phyloP scores from a whole-genome alignment of 2,113 vertebrate genomes.

The Grantiella picta region DNA sequence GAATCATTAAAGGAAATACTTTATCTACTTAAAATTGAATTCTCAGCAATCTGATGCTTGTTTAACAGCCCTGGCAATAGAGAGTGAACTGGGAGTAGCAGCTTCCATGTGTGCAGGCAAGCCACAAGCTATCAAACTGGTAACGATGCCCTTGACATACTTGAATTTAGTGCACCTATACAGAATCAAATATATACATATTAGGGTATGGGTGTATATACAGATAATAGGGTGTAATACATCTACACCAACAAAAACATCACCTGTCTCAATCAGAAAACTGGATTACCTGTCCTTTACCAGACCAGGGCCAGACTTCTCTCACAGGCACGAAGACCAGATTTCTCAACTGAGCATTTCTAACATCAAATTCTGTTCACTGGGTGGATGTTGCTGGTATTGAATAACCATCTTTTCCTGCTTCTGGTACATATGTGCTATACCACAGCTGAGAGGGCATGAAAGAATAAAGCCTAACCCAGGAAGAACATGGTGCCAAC shows the following conservation, averaged over 20 bases:
- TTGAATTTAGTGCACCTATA: not conserved
- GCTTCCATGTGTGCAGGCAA: not conserved
- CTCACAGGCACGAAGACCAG: not conserved
- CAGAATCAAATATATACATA: not conserved
- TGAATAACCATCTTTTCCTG: not conserved
- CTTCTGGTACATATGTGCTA: rapidly evolving
- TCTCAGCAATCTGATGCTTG: not conserved
- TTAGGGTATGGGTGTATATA: not conserved
- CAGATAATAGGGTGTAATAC: not conserved
- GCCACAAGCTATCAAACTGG: not conserved
- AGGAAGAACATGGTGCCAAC: not conserved
- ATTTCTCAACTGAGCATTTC: not conserved
- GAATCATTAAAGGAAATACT: not conserved
- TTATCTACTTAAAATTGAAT: not conserved
- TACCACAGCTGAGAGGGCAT: not conserved
- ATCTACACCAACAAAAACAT: not conserved
- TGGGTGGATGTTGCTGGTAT: not conserved
- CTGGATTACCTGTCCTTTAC: not conserved
- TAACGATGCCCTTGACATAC: not conserved
- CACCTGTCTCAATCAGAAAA: not conserved
- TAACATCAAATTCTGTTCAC: not conserved
- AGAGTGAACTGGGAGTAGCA: not conserved
- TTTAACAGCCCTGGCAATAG: not conserved
- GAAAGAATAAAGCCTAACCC: not conserved
- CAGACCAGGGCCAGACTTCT: not conserved